Evolutionary conservation across 1,140 invertebrate species (phyloP), one percentile per base, ranked within the genome.

Genomic region (Polypedilum vanderplanki): DNA sequence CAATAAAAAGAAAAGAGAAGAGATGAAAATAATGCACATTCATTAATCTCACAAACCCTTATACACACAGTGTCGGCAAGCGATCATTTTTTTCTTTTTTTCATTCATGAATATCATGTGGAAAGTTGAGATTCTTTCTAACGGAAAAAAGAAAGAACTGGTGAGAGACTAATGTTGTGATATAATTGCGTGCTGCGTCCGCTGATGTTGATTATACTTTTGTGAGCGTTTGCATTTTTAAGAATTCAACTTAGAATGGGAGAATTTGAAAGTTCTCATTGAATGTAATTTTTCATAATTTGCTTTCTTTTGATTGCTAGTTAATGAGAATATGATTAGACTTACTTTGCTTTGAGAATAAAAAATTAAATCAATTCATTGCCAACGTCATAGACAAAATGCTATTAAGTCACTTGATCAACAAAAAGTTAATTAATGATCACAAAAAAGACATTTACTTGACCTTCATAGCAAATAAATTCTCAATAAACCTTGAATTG

Each of bases 71-170:
- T n/a, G 46, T 57, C 46, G 46, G 46, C 46, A 57, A 12, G 12
- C 12, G 46, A 57, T 57, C 46, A 10, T 46, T 15, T 46, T 15
- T 46, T n/a, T 46, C 8, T 46, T 4, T 57, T 57, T 57, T 15
- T 57, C 46, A n/a, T 57, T 12, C 46, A 57, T 33, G 46, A 12
- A 15, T 57, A 57, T 57, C 46, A 57, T 57, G 46, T n/a, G n/a
- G 7, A 57, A 15, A 57, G 46, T 15, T n/a, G 24, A 33, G 15
- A 57, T 57, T 57, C 46, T 57, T n/a, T 15, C 12, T 57, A 57
- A 57, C 46, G 46, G 46, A 57, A 57, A n/a, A 57, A n/a, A 57
- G 46, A 57, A n/a, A 57, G 46, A n/a, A n/a, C n/a, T 57, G n/a
- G n/a, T 57, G 46, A n/a, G 46, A 57, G 46, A 57, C 46, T 57